Base-by-base conservation (phyloP, 1,140 invertebrate species). In the Nixonia krombeini region DNA sequence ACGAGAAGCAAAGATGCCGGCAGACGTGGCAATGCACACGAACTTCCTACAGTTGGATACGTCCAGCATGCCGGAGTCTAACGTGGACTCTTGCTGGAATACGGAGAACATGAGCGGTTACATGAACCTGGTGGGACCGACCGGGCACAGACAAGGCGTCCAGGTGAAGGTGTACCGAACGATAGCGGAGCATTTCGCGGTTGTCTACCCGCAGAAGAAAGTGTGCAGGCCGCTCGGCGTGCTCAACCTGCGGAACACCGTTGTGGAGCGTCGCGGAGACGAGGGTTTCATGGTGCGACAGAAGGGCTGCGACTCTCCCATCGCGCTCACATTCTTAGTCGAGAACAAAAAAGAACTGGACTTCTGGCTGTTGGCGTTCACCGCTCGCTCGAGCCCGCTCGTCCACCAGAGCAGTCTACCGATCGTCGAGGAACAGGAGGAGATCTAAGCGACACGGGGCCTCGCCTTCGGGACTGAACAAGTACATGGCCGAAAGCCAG, bases 151-250 rank as follows among this genome's bases (percentile, higher is more conserved):
- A 1, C 89, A 90, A 76, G 84, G 86, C 56, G 88, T 90, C 0
- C 85, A 90, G 59, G 89, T 90, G 25, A 89, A 89, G 58, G 89
- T 90, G 5, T 91, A 91, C 74, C 85, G 88, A 26, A 90, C 90
- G 1, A 88, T 88, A 21, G 78, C 89, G 47, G 90, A 90, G 68
- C 90, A 91, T 68, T 91, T 91, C 72, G 89, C 89, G 0, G 89
- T 90, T 0, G 87, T 90, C 17, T 90, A 90, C 53, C 90, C 90
- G 1, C 88, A 89, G 73, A 90, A 90, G 73, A 88, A 89, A 62
- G 81, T 90, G 0, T 87, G 88, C 52, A 87, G 88, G 55, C 87
- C 90, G 0, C 76, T 89, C 9, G 89, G 88, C 0, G 89, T 90
- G 1, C 78, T 91, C 6, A 91, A 90, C 70, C 72, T 91, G 37